phyloP scores from a whole-genome alignment of 2,113 vertebrate species.

The Falcunculus frontatus region DNA sequence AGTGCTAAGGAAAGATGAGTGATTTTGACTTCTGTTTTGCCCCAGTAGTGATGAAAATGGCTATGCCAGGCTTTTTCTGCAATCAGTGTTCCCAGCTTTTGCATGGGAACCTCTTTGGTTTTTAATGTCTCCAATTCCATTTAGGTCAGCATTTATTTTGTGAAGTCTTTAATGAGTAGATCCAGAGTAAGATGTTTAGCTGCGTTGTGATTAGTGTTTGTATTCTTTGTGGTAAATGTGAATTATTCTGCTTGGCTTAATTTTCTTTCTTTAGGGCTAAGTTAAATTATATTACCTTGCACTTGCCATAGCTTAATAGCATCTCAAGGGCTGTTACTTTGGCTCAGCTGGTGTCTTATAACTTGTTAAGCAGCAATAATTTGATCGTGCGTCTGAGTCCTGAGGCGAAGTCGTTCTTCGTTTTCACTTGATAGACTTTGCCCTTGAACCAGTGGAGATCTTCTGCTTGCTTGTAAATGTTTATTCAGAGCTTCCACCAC shows the following conservation, averaged over 20 bases:
- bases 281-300: neutral
- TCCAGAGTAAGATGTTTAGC: neutral
- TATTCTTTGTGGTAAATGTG: neutral
- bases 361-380: conserved; percentile 43
- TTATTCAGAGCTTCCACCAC: neutral
- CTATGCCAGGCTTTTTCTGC: neutral
- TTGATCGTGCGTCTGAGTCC: neutral
- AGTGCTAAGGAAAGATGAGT: neutral
- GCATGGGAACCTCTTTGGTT: neutral
- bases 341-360: conserved; percentile 21
- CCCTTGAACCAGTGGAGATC: neutral
- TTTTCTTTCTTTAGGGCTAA: neutral
- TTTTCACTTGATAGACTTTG: neutral
- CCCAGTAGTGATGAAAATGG: neutral
- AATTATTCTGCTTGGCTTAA: neutral
- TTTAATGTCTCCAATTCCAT: neutral
- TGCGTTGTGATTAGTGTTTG: neutral
- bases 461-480: neutral
- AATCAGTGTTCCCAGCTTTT: neutral
- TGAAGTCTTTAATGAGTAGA: neutral
- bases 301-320: neutral
- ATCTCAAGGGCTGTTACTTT: neutral
- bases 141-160: neutral
- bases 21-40: neutral
- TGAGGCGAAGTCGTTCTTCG: neutral